Percentiles rank a stretch among this genome's conserved stretches.
Conservation (phyloP, 2,113 vertebrate species). For the Bubalus kerabau region DNA sequence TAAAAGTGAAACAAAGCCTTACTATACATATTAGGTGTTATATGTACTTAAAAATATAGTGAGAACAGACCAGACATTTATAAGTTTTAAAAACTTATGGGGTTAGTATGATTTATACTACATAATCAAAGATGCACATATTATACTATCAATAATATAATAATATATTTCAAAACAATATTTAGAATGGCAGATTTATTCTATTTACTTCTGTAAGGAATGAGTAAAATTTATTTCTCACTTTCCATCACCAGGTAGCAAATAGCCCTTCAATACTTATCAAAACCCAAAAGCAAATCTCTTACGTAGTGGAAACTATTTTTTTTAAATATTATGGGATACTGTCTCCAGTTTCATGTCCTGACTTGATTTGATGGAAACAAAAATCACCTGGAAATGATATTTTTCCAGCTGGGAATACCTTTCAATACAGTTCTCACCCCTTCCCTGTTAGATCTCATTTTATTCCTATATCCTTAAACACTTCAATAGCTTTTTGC, state of each 20-base stretch:
- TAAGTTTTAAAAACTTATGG: not conserved
- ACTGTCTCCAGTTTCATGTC: not conserved
- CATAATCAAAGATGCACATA: not conserved
- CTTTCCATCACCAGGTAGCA: not conserved
- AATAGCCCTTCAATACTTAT: not conserved
- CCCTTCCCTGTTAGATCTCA: not conserved
- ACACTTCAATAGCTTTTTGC: not conserved
- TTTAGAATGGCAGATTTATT: not conserved
- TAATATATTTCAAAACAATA: not conserved
- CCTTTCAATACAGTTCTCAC: not conserved
- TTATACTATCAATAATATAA: not conserved
- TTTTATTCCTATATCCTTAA: constrained; percentile 15
- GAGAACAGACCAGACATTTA: not conserved
- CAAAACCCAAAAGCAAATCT: not conserved
- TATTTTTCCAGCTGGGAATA: not conserved
- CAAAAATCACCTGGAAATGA: not conserved
- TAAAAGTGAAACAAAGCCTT: not conserved
- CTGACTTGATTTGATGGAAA: not conserved
- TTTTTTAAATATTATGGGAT: not conserved
- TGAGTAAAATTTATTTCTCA: not conserved
- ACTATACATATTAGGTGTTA: not conserved
- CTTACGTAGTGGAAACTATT: not conserved
- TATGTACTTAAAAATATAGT: not conserved
- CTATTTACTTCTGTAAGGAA: not conserved
- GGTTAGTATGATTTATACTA: not conserved